phyloP scores from a whole-genome alignment of 2,797 vertebrate species.

The Momotus momota region DNA sequence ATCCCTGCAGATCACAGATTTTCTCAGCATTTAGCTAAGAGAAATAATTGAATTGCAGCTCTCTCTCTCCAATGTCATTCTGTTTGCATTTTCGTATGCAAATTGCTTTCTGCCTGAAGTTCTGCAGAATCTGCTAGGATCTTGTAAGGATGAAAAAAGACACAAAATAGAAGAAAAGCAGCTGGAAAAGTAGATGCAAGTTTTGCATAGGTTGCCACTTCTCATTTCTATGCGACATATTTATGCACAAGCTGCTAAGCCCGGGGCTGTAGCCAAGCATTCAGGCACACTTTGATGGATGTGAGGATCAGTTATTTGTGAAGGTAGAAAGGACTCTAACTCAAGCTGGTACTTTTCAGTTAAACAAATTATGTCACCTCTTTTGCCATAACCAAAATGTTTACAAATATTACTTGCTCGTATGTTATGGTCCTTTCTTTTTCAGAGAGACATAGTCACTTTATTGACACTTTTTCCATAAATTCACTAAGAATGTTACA shows the following conservation, averaged over 20 bases:
- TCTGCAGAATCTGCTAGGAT: neutral
- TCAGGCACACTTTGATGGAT: neutral
- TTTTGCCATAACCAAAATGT: neutral
- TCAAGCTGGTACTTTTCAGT: constrained; percentile 2
- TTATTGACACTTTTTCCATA: neutral
- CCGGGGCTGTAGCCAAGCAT: neutral
- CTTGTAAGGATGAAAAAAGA: neutral
- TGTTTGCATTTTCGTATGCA: constrained; percentile 27
- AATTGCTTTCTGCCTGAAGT: constrained; percentile 9
- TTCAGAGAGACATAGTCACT: neutral
- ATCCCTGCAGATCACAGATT: constrained; percentile 36
- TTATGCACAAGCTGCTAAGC: constrained; percentile 22
- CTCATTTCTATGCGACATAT: constrained; percentile 15
- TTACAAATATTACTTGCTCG: constrained; percentile 1
- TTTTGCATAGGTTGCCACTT: constrained; percentile 32
- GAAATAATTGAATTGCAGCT: neutral
- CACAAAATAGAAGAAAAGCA: constrained; percentile 25
- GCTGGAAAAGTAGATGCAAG: constrained; percentile 20
- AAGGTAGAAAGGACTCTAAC: constrained; percentile 37
- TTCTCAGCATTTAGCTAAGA: constrained; percentile 29
- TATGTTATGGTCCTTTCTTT: neutral
- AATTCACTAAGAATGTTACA: neutral
- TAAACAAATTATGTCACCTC: constrained; percentile 19
- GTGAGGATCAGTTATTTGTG: constrained; percentile 7
- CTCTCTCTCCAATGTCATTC: neutral